phyloP scores from a whole-genome alignment of 2,888 invertebrate species.

The Agonopterix alstromeriana region DNA sequence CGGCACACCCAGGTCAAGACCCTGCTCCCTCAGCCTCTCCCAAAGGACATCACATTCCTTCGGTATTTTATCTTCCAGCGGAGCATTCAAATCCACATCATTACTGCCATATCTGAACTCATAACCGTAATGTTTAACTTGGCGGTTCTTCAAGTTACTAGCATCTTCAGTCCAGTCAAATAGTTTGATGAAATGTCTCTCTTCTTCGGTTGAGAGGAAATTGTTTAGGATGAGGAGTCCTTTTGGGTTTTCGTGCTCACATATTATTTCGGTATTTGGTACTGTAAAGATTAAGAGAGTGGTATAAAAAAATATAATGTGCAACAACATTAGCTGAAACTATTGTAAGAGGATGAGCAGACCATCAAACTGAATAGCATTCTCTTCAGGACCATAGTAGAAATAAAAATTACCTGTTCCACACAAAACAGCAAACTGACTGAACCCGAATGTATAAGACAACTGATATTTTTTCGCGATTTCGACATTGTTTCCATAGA shows the following conservation, averaged over 20 bases:
- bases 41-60: conserved; percentile 81
- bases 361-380: too few species aligned
- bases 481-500: too few species aligned
- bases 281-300: too few species aligned
- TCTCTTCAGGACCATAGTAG: too few species aligned
- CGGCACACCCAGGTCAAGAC: conserved; percentile 66
- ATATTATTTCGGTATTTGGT: conserved; percentile 47
- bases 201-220: conserved; percentile 84
- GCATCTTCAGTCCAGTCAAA: conserved; percentile 70
- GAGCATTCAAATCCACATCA: conserved; percentile 84
- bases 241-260: conserved; percentile 68
- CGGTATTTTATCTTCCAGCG: conserved; percentile 83
- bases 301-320: too few species aligned
- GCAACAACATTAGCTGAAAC: too few species aligned
- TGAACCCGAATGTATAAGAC: too few species aligned
- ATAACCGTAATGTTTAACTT: conserved; percentile 94
- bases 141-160: conserved; percentile 83
- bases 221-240: conserved; percentile 83
- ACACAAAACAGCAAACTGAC: too few species aligned
- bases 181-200: conserved; percentile 74
- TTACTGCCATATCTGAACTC: conserved; percentile 93
- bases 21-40: conserved; percentile 64
- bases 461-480: too few species aligned
- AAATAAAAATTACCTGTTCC: too few species aligned
- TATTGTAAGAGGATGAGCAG: too few species aligned